A percentile compares a stretch with the other conserved stretches of the same genome.
Evolutionary conservation across 2,888 invertebrate species (phyloP).

Genomic region (Stenichneumon culpator): DNA sequence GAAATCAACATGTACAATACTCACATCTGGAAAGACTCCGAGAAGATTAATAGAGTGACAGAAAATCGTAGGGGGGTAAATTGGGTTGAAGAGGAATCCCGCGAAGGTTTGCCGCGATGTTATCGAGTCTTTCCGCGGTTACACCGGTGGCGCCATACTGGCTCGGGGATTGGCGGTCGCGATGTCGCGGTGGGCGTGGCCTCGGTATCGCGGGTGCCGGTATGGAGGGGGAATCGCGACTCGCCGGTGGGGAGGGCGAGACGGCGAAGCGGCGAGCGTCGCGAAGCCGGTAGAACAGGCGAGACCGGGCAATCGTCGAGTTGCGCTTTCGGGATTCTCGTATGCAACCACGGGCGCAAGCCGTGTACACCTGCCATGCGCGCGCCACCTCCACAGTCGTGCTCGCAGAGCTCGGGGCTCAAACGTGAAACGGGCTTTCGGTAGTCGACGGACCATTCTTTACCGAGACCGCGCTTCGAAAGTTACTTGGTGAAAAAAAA

Average conservation of each 20-base stretch:
- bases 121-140: conserved; percentile 73
- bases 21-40: no score
- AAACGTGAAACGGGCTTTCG: conserved; percentile 64
- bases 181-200: conserved; percentile 75
- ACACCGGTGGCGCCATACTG: conserved; percentile 81
- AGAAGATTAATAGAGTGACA: not conserved
- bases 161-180: conserved; percentile 77
- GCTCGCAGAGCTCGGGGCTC: no score
- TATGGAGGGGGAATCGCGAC: not conserved
- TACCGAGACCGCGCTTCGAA: not conserved
- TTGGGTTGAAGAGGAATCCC: conserved; percentile 74
- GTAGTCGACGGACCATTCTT: conserved; percentile 80
- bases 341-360: conserved; percentile 11
- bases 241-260: conserved; percentile 54
- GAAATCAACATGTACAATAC: no score
- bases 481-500: not conserved
- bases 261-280: conserved; percentile 44
- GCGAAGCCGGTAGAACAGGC: conserved; percentile 68
- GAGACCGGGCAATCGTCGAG: conserved; percentile 52
- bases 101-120: conserved; percentile 72
- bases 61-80: conserved; percentile 66
- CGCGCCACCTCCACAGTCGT: conserved; percentile 63
- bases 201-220: not conserved
- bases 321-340: conserved; percentile 26
- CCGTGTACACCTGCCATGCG: conserved; percentile 28